Base-by-base conservation (phyloP, 2,888 invertebrate genomes). In the Mycalesis mineus region DNA sequence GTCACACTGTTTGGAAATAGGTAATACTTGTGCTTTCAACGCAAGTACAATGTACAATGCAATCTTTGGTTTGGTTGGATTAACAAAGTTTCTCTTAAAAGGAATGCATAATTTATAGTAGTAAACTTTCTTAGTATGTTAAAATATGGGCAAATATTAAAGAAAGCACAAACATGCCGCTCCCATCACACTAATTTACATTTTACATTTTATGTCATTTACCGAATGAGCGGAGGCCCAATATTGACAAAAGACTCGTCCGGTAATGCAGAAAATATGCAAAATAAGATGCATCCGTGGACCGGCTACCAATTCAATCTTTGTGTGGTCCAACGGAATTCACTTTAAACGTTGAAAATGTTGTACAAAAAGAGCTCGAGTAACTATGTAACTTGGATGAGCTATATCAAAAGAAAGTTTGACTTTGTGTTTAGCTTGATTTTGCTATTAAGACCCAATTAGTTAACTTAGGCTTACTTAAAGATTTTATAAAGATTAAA, bases 241-340 rank as follows among this genome's bases (percentile, higher is more conserved):
- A 85, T 85, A 86, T 88, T 88, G 86, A 86, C 85, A 84, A 86
- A 84, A 81, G 80, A 78, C 77, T 78, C 77, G 78, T 70, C 75
- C 74, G 71, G 78, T 82, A 81, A 84, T 84, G 83, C 80, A 81
- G 80, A 81, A 84, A 84, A 85, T 85, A 86, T 86, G 84, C 83
- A 86, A 84, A 86, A 75, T 74, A 70, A 80, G 71, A 76, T 68
- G 70, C 71, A 62, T 47, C 33, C 47, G 47, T 47, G 15, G 31
- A 60, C 67, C 29, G 55, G 52, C 62, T 61, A 58, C 60, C 56
- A 60, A 58, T 62, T 58, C 57, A 45, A 55, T 55, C 59, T 61
- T 57, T 66, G 70, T 65, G 67, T 66, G 66, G 69, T 65, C 69
- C 52, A 47, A 47, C 15, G 33, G 22, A 40, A 13, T 40, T 60